Conservation (phyloP, 2,113 vertebrate genomes). For the Tonatia bakeri region DNA sequence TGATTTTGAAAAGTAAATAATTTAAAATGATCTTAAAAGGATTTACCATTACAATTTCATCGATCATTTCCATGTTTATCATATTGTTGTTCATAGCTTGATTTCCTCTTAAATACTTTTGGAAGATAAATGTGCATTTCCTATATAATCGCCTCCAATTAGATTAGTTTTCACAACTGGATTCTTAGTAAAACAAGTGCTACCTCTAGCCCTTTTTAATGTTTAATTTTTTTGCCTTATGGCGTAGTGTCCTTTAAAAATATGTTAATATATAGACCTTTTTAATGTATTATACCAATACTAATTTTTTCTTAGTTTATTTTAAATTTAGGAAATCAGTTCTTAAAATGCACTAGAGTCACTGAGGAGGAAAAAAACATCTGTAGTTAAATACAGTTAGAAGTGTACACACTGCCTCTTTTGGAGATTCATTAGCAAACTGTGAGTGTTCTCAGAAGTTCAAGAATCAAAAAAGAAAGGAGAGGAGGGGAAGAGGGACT, state of each 20-base stretch:
- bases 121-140: neutral
- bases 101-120: constrained; percentile 34
- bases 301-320: constrained; percentile 2
- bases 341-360: neutral
- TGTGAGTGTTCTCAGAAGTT: neutral
- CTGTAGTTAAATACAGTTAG: neutral
- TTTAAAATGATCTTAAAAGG: neutral
- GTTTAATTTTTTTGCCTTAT: neutral
- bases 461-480: neutral
- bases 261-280: neutral
- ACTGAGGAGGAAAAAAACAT: neutral
- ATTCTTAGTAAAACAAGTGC: constrained; percentile 1
- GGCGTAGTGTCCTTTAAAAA: neutral
- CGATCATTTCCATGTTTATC: neutral
- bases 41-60: neutral
- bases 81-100: neutral
- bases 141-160: neutral
- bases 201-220: neutral
- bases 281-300: neutral
- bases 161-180: constrained; percentile 15
- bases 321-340: neutral
- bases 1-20: constrained; percentile 24
- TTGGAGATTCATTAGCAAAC: neutral
- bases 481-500: neutral
- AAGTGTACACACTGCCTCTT: neutral